These are phyloP conservation scores for Lacerta viridis DNA, from an alignment of 2,797 vertebrate species.

Conservation along the genomic window DNA sequence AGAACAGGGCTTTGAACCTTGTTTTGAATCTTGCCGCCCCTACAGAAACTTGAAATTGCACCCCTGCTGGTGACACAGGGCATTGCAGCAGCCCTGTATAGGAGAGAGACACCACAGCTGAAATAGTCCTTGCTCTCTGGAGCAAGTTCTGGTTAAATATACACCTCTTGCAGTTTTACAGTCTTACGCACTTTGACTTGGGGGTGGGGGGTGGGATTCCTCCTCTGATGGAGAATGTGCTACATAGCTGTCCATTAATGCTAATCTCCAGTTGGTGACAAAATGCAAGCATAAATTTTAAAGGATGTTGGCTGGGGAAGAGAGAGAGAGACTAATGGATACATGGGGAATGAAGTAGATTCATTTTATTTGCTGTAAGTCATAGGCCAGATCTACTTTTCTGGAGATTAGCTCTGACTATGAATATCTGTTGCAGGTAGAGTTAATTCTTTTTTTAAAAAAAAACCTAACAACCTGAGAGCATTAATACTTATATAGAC, in stretches of 20 bases:
- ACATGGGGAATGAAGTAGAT: neutral
- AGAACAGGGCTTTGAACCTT: neutral
- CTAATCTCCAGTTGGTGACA: neutral
- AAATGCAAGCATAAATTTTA: neutral
- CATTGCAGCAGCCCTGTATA: neutral
- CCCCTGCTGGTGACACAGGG: neutral
- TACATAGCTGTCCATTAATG: neutral
- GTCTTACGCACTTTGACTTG: too few species aligned
- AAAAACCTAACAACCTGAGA: too few species aligned
- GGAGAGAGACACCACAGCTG: neutral
- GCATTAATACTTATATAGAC: neutral
- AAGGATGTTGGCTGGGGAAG: neutral
- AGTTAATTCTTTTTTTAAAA: neutral
- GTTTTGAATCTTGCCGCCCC: neutral
- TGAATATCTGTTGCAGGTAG: constrained; percentile 11
- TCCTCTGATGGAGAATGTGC: neutral
- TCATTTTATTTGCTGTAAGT: constrained; percentile 7
- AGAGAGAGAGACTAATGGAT: neutral
- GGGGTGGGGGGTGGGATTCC: too few species aligned
- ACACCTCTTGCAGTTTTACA: neutral
- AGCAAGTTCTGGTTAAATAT: neutral
- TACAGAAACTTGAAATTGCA: neutral
- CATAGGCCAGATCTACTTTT: neutral
- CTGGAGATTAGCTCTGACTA: neutral
- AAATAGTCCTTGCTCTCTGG: neutral